Base-by-base conservation (phyloP, 2,888 invertebrate genomes). In the Junonia oenone region DNA sequence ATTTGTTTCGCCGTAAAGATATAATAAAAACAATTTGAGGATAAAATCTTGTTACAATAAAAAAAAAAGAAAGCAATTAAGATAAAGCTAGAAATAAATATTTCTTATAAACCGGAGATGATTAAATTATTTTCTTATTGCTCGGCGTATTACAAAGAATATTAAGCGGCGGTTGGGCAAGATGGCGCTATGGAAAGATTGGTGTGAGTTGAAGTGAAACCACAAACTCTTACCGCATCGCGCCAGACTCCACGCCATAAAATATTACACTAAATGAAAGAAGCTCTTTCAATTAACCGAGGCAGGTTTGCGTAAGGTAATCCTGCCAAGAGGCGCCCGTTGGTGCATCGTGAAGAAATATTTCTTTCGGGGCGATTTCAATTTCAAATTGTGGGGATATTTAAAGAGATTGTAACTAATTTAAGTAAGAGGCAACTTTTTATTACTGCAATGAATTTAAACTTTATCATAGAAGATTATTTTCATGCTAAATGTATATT, bases 261-360 rank as follows among this genome's bases (percentile, higher is more conserved):
- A 88, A 85, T 87, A 88, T 84, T 83, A 83, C 79, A 75, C 78
- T 76, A 76, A 84, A 85, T 76, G 84, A 85, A 85, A 86, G 82
- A 83, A 84, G 83, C 82, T 81, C 82, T 87, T 87, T 87, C 82
- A 86, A 87, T 89, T 88, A 89, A 85, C 78, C 69, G 76, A 81
- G 79, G 76, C 79, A 83, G 81, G 81, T 84, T 85, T 81, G 79
- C 80, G 79, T 82, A 81, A 83, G 77, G 79, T 77, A 81, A 81
- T 76, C 73, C 72, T 72, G 73, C 78, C 75, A 78, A 80, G 79
- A 78, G 78, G 73, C 77, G 72, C 71, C 71, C 73, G 70, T 68
- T 68, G 66, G 68, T 71, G 74, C 75, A 68, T 67, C 68, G 67
- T 71, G 63, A 68, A 67, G 67, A 74, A 78, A 78, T 74, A 76